Evolutionary conservation across 2,113 vertebrate species (phyloP), one percentile per base, ranked within the genome.

Genomic region (Larimichthys crocea): DNA sequence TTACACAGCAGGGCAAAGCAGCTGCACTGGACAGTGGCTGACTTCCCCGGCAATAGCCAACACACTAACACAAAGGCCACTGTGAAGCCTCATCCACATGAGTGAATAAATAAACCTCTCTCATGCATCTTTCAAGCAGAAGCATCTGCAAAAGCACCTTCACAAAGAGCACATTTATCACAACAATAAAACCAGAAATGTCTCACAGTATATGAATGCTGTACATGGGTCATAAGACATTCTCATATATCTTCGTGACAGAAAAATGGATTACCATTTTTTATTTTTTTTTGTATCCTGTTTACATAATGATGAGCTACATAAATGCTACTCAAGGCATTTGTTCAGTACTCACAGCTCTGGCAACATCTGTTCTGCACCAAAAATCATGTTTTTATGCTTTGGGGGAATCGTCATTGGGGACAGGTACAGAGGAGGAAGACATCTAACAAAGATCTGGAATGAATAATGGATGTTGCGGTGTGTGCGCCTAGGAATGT

Each of bases 11-110:
- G 73, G 80, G 89, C 66, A 86, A 85, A 92, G 85, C 93, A 95
- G 94, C 94, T 94, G 94, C 91, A 90, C 87, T 87, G 86, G 92
- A 93, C 92, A 91, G 89, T 81, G 90, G 82, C 90, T 86, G 91
- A 94, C 91, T 94, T 93, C 91, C 89, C 83, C 59, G 77, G 84
- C 88, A 88, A 88, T 73, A 80, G 82, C 87, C 89, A 86, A 68
- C 67, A 66, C 63, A 70, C 84, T 74, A 77, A 94, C 92, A 94
- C 92, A 94, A 93, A 92, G 90, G 81, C 76, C 87, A 86, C 89
- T 89, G 89, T 89, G 87, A 92, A 83, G 71, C 87, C 73, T 42
- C 62, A 10, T 85, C 79, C 82, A 88, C 86, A 75, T 74, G 88
- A 87, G 86, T 77, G 89, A 88, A 92, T 90, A 93, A 86, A 93